Evolutionary conservation across 2,888 invertebrate species (phyloP).

Genomic region (Hirtodrosophila cameraria): DNA sequence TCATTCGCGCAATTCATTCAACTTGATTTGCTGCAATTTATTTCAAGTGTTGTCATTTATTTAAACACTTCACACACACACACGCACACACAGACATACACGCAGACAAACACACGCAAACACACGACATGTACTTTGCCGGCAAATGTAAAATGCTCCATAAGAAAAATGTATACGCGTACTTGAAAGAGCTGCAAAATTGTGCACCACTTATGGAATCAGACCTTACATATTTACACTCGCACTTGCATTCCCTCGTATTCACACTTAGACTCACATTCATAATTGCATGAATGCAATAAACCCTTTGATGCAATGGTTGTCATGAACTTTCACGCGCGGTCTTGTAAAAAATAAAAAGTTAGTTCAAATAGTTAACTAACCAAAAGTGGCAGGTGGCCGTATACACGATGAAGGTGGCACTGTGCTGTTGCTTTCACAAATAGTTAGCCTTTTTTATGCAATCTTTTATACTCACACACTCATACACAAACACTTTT

Average conservation of each 20-base stretch:
- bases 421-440: no score
- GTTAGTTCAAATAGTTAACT: slow-evolving; percentile 3
- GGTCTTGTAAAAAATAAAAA: slow-evolving; percentile 6
- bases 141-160: slow-evolving; percentile 55
- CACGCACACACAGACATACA: slow-evolving; percentile 10
- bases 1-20: slow-evolving; percentile 77
- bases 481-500: no score
- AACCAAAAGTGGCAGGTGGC: slow-evolving; percentile 12
- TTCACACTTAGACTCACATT: neutral
- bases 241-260: no score
- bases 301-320: slow-evolving; percentile 60
- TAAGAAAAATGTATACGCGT: slow-evolving; percentile 56
- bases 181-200: slow-evolving; percentile 51
- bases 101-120: slow-evolving; percentile 1
- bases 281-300: slow-evolving; percentile 38
- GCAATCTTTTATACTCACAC: no score
- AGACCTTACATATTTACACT: slow-evolving; percentile 9
- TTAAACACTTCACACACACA: slow-evolving; percentile 65
- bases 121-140: slow-evolving; percentile 8
- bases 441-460: no score
- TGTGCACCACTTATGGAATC: slow-evolving; percentile 37
- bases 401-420: no score
- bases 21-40: slow-evolving; percentile 81
- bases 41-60: slow-evolving; percentile 79
- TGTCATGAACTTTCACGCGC: neutral